Evolutionary conservation across 2,888 invertebrate genomes (phyloP).

Genomic region (Dicycla oo): DNA sequence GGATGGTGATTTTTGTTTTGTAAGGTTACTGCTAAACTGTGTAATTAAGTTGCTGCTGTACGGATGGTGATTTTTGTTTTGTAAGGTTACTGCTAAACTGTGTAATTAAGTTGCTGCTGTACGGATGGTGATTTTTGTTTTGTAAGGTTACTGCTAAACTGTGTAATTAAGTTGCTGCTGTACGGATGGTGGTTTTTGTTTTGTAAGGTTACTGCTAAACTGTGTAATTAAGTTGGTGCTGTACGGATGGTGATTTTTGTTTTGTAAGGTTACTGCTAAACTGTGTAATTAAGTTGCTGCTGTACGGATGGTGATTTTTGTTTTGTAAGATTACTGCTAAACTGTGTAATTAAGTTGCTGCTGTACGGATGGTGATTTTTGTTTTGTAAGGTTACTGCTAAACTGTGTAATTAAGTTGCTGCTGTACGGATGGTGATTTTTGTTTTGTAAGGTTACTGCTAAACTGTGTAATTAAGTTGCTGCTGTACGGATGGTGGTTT

Average conservation of each 20-base stretch:
- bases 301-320: background rate
- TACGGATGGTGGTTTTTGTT: background rate
- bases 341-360: slow-evolving; percentile 31
- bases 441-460: slow-evolving; percentile 21
- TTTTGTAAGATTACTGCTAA: slow-evolving; percentile 18
- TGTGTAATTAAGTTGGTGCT: slow-evolving; percentile 33
- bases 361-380: background rate
- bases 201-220: slow-evolving; percentile 9
- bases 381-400: slow-evolving; percentile 17
- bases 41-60: slow-evolving; percentile 33
- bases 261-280: slow-evolving; percentile 15
- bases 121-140: slow-evolving; percentile 4
- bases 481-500: background rate
- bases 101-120: slow-evolving; percentile 34
- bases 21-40: slow-evolving; percentile 8
- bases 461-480: slow-evolving; percentile 29
- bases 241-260: background rate
- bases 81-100: slow-evolving; percentile 7
- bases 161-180: slow-evolving; percentile 32
- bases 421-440: background rate
- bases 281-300: slow-evolving; percentile 32
- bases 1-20: slow-evolving; percentile 3
- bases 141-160: slow-evolving; percentile 7
- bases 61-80: slow-evolving; percentile 5
- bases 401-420: slow-evolving; percentile 30